Evolutionary conservation across 2,797 vertebrate species (phyloP).

Genomic region (Poecilia gillii): DNA sequence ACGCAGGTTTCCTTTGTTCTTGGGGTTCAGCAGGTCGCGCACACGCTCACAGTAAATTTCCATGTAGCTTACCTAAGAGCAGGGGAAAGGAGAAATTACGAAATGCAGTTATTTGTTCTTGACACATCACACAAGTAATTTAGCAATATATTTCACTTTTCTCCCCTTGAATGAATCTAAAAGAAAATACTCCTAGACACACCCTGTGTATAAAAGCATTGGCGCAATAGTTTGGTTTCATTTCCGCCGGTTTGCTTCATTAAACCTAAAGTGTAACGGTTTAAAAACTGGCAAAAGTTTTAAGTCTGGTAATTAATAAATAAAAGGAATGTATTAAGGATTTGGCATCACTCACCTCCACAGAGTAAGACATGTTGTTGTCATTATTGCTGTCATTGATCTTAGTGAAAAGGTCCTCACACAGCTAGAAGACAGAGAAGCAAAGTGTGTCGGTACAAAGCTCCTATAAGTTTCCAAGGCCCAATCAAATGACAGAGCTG

Average conservation of each 20-base stretch:
- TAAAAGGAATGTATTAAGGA: not conserved
- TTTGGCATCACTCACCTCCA: conserved; percentile 85
- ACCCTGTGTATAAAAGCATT: not conserved
- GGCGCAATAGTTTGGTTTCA: not conserved
- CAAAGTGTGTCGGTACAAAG: not conserved
- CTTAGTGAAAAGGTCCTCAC: conserved; percentile 97
- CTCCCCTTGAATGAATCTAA: not conserved
- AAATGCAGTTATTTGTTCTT: not conserved
- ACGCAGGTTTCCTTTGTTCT: conserved; percentile 97
- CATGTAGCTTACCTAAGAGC: conserved; percentile 96
- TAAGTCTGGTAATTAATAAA: not conserved
- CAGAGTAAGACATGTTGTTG: conserved; percentile 96
- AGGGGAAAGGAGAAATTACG: not conserved
- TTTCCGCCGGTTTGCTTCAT: not conserved
- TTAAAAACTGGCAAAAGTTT: not conserved
- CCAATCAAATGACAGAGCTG: not conserved
- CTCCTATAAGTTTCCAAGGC: not conserved
- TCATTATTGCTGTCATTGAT: conserved; percentile 90
- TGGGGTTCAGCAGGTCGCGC: conserved; percentile 96
- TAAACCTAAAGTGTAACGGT: not conserved
- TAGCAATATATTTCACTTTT: not conserved
- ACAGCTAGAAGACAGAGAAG: conserved; percentile 81
- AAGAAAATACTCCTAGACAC: not conserved
- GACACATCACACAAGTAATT: not conserved
- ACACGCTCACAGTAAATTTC: conserved; percentile 99